Evolutionary conservation across 2,113 vertebrate species (phyloP).

Genomic region (Python bivittatus): DNA sequence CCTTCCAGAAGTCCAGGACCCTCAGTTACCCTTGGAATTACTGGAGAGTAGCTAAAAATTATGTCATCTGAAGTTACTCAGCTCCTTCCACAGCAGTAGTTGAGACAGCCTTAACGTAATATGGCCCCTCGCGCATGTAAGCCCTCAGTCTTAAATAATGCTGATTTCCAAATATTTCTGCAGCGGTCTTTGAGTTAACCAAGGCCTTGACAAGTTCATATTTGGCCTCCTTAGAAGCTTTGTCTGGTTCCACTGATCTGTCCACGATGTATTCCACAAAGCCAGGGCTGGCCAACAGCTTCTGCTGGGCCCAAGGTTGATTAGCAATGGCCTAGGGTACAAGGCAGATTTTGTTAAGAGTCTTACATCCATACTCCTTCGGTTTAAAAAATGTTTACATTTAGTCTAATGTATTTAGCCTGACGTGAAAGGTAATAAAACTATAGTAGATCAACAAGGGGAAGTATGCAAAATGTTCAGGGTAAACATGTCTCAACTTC

Average conservation of each 20-base stretch:
- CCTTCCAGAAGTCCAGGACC: background rate
- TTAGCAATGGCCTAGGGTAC: conserved; percentile 83
- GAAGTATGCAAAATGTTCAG: no score
- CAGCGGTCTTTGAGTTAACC: conserved; percentile 80
- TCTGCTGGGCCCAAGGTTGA: conserved; percentile 90
- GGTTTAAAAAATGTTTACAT: background rate
- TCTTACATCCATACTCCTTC: background rate
- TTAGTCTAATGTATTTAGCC: background rate
- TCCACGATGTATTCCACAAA: conserved; percentile 94
- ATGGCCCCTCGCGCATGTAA: conserved; percentile 90
- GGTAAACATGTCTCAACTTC: no score
- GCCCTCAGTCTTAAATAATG: conserved; percentile 87
- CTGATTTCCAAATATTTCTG: conserved; percentile 86
- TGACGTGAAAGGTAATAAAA: background rate
- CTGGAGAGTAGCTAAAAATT: background rate
- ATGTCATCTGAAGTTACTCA: conserved; percentile 71
- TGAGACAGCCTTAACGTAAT: conserved; percentile 86
- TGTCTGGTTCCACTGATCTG: conserved; percentile 86
- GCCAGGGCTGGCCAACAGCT: conserved; percentile 89
- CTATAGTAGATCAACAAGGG: background rate
- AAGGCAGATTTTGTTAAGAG: background rate
- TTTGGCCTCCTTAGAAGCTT: conserved; percentile 92
- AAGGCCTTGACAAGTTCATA: conserved; percentile 91
- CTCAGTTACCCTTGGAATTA: background rate
- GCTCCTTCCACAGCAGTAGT: conserved; percentile 88